Evolutionary conservation across 1,140 invertebrate genomes (phyloP).

Genomic region (Drosophila erecta): DNA sequence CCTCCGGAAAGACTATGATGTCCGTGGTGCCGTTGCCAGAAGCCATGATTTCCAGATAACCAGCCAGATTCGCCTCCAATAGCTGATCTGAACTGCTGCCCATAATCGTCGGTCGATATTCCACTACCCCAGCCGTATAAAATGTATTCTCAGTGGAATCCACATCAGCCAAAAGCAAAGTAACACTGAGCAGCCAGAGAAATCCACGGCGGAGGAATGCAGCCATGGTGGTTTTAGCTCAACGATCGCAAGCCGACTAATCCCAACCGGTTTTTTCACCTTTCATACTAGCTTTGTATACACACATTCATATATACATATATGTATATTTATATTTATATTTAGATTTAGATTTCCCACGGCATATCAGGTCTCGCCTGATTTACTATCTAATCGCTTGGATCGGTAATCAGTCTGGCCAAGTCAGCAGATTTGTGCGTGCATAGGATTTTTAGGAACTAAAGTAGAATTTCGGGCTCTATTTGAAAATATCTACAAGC

Average conservation of each 20-base stretch:
- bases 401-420: slow-evolving; percentile 7
- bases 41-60: slow-evolving; percentile 60
- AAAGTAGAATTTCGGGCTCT: slow-evolving; percentile 12
- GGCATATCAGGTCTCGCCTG: too few species aligned
- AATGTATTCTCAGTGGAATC: slow-evolving; percentile 33
- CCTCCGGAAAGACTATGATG: slow-evolving; percentile 94
- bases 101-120: slow-evolving; percentile 71
- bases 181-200: neutral
- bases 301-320: neutral
- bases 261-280: slow-evolving; percentile 3
- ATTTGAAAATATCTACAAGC: neutral
- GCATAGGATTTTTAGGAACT: neutral
- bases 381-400: slow-evolving; percentile 21
- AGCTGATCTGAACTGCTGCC: slow-evolving; percentile 50
- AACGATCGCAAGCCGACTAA: slow-evolving; percentile 1
- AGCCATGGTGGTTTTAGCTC: neutral
- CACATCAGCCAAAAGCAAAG: neutral
- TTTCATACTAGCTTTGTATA: neutral
- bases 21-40: slow-evolving; percentile 86
- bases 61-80: slow-evolving; percentile 59
- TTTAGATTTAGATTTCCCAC: too few species aligned
- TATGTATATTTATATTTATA: neutral
- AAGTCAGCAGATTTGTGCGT: neutral
- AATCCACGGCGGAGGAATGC: neutral
- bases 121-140: slow-evolving; percentile 86